Base-by-base conservation (phyloP, 2,888 invertebrate species). In the Phortica magna region DNA sequence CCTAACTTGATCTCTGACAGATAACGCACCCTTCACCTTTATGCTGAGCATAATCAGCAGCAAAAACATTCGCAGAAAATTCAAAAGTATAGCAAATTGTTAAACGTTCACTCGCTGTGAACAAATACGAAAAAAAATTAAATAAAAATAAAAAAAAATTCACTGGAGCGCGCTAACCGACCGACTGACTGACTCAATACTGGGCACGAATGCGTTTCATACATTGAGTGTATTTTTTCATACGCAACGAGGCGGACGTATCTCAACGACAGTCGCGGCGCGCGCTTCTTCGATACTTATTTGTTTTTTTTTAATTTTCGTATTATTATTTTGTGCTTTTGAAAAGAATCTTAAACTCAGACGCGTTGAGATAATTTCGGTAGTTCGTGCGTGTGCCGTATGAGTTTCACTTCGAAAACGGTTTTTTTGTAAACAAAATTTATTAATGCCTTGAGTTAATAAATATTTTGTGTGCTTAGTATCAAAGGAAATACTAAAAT, bases 161-260 rank as follows among this genome's bases (percentile, higher is more conserved):
- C 55, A 55, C n/a, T 55, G 55, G 55, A 17, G 55, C n/a, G 14
- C n/a, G 55, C 9, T 61, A 17, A 61, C 61, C 19, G 19, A 61
- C 19, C 61, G 10, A 10, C 9, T 17, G 19, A 7, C 57, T n/a
- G 57, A n/a, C 57, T 10, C 57, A 48, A 48, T 6, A 6, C 57
- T 10, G 10, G 53, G 53, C 14, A 14, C 55, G 19, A 17, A 39
- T 41, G 22, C 41, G 22, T 31, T 53, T 53, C 12, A 7, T 12
- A 31, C 31, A 10, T n/a, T 55, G 55, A 42, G 41, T 43, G 14
- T 59, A 79, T 81, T 84, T 88, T 88, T 83, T 89, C 87, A 86
- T 88, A 76, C 77, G 75, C 74, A 78, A 79, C 82, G 77, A 71
- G 76, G 72, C 88, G 85, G 83, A 87, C 85, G 87, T 78, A 72